Conservation (phyloP, 1,140 invertebrate genomes). For the Brachionus angularis region DNA sequence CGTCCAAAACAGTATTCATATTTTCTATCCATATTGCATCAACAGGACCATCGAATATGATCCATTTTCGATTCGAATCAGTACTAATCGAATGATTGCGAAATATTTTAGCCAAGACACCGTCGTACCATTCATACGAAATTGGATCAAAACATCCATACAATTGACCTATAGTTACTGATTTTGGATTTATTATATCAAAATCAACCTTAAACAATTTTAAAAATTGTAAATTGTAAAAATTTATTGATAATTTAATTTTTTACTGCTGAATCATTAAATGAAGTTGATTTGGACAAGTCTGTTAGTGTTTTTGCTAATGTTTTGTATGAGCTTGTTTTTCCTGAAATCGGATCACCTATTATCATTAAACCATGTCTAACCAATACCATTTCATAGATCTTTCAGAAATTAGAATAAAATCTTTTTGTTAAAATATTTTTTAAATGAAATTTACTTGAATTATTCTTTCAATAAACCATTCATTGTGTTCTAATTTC, state of each 20-base stretch:
- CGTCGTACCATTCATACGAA: constrained; percentile 59
- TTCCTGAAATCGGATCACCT: constrained; percentile 56
- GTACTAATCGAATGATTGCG: constrained; percentile 56
- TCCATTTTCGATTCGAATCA: constrained; percentile 61
- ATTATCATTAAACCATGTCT: constrained; percentile 59
- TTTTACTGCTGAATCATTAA: no score
- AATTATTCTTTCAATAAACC: constrained; percentile 58
- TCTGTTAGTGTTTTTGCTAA: constrained; percentile 51
- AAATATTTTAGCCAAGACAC: constrained; percentile 62
- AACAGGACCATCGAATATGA: constrained; percentile 58
- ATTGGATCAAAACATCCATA: constrained; percentile 59
- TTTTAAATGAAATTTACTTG: constrained; percentile 54
- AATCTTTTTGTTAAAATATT: not conserved
- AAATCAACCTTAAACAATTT: constrained; percentile 53
- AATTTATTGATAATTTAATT: constrained; percentile 52
- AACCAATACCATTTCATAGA: constrained; percentile 59
- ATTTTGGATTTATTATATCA: constrained; percentile 58
- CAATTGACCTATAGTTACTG: constrained; percentile 59
- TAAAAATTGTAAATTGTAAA: constrained; percentile 44
- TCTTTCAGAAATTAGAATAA: no score
- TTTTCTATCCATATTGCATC: constrained; percentile 60
- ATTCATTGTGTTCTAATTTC: constrained; percentile 54
- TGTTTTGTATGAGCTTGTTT: constrained; percentile 54
- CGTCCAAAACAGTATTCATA: constrained; percentile 59
- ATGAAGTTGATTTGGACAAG: constrained; percentile 62